Evolutionary conservation across 2,888 invertebrate genomes (phyloP), one percentile per base, ranked within the genome.

Genomic region (Pheosia tremula): DNA sequence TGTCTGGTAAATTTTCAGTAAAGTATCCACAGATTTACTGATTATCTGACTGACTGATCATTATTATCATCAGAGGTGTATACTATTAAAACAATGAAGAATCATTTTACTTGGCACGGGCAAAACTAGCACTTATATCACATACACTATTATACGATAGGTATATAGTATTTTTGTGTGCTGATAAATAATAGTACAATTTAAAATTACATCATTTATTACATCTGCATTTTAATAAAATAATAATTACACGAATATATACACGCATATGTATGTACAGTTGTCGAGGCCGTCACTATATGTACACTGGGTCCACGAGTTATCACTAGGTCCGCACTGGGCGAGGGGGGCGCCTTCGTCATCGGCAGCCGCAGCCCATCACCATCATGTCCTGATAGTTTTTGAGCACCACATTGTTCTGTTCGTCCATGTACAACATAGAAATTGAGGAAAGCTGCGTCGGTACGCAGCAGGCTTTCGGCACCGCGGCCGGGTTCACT

Each of bases 351-450:
- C 73, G 85, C 90, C 89, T 87, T 88, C 86, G 91, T 95, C 95
- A 99, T 95, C 98, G 97, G 95, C 99, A 99, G 64, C 99, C 99
- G 91, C 99, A 99, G 63, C 98, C 98, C 79, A 97, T 96, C 71
- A 99, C 99, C 80, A 98, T 97, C 99, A 99, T 99, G 90, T 99
- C 99, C 94, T 98, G 97, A 94, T 99, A 99, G 94, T 98, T 99
- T 94, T 99, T 99, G 82, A 99, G 96, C 87, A 99, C 98, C 83
- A 99, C 98, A 93, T 98, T 98, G 87, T 97, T 97, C 90, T 97
- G 96, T 91, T 98, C 97, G 94, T 99, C 98, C 87, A 98, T 95
- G 94, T 99, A 99, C 75, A 99, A 95, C 97, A 99, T 98, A 67
- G 99, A 98, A 82, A 99, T 98, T 72, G 98, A 96, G 77, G 97